Conservation (phyloP, 2,797 vertebrate species). For the Luscinia luscinia region DNA sequence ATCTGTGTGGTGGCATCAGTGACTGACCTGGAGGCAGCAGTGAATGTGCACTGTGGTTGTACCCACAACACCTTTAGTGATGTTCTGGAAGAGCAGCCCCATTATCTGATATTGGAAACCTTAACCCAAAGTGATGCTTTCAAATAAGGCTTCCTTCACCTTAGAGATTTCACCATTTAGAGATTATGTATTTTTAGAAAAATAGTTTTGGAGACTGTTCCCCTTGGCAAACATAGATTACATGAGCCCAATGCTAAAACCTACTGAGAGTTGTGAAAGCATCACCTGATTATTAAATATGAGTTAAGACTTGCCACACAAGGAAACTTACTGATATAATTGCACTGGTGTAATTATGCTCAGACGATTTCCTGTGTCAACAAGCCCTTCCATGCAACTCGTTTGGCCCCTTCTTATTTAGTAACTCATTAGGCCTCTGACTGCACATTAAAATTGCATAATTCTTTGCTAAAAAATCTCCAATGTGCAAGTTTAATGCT, state of each 20-base stretch:
- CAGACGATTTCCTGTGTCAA: conserved; percentile 5
- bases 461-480: not conserved
- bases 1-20: not conserved
- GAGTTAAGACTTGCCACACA: conserved; percentile 32
- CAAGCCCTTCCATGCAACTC: conserved; percentile 44
- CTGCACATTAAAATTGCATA: not conserved
- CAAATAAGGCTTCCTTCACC: not conserved
- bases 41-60: accelerated
- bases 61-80: not conserved
- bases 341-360: conserved; percentile 10
- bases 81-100: not conserved
- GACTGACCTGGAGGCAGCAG: not conserved
- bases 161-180: not conserved
- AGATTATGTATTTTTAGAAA: not conserved
- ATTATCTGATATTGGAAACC: not conserved
- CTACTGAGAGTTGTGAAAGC: conserved; percentile 11
- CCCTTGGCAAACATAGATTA: accelerated
- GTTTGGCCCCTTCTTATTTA: conserved; percentile 26
- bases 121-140: not conserved
- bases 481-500: not conserved
- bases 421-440: conserved; percentile 23
- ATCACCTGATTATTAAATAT: conserved; percentile 17
- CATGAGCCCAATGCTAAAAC: not conserved
- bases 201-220: not conserved
- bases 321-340: conserved; percentile 38